Evolutionary conservation across 2,113 vertebrate species (phyloP), one percentile per base, ranked within the genome.

Genomic region (Halichoeres trimaculatus): DNA sequence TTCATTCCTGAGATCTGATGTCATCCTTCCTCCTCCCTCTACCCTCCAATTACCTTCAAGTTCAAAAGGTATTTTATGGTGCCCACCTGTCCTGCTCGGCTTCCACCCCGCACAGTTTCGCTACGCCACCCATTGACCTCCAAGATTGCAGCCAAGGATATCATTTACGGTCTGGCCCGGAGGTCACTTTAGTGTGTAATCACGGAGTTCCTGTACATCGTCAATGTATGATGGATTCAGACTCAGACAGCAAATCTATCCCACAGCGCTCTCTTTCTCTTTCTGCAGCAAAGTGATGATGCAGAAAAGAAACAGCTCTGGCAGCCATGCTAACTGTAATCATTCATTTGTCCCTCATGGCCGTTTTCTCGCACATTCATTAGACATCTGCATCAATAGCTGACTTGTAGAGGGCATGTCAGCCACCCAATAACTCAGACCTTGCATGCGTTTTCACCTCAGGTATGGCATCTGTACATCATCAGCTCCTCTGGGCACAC

Each of bases 181-280:
- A 54, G 89, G 87, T 62, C 52, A 38, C 50, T 78, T 76, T 22
- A 57, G 69, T 48, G 68, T 65, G 54, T 83, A 87, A 91, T 89
- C 86, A 86, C 77, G 78, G 61, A 22, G 76, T 89, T 88, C 78
- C 89, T 88, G 83, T 88, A 56, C 77, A 81, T 85, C 66, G 10
- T 81, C 80, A 76, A 59, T 19, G 47, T n/a, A 66, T 64, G 76
- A 78, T 71, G 41, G 64, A 85, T 86, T 74, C 78, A 57, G 67
- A 20, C 3, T 14, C 62, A 41, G 73, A 75, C 78, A 68, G 58
- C 53, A 65, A 51, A 83, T 81, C 53, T 60, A 61, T 81, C 71
- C 68, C 68, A 11, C 45, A 52, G 62, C 45, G 67, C 64, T 51
- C 35, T 71, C n/a, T n/a, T n/a, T n/a, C n/a, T n/a, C n/a, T n/a